These are phyloP conservation scores for Proterorhinus semilunaris DNA, from an alignment of 2,113 vertebrate species.

Conservation along the genomic window DNA sequence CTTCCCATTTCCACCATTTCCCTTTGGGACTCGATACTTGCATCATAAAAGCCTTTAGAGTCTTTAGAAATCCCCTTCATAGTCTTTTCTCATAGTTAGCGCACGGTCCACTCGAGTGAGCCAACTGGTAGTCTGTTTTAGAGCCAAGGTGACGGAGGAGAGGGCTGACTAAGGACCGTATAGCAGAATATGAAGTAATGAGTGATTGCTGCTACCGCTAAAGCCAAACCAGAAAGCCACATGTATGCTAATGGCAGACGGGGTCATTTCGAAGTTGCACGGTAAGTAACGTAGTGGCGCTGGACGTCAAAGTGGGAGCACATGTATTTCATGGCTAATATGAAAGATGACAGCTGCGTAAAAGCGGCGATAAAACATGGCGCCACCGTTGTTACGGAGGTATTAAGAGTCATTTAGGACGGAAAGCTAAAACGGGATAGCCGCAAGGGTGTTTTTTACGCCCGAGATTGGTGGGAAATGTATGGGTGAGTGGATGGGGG, in stretches of 20 bases:
- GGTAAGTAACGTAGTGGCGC: neutral
- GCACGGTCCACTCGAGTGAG: neutral
- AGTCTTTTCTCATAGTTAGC: neutral
- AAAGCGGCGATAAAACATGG: constrained; percentile 5
- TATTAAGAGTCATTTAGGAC: neutral
- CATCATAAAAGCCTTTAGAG: constrained; percentile 25
- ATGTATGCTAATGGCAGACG: constrained; percentile 7
- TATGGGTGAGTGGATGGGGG: too few species aligned
- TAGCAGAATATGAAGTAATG: constrained; percentile 1
- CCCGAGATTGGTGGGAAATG: too few species aligned
- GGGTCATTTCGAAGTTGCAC: neutral
- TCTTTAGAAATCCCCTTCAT: constrained; percentile 17
- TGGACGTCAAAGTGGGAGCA: neutral
- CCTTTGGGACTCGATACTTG: constrained; percentile 18
- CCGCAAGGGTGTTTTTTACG: neutral
- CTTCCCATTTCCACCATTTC: constrained; percentile 4
- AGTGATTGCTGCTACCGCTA: neutral
- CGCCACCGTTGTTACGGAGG: neutral
- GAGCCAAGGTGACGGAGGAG: neutral
- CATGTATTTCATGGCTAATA: neutral
- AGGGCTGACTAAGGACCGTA: constrained; percentile 2
- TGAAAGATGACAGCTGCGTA: neutral
- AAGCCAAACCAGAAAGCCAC: constrained; percentile 7
- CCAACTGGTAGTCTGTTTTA: neutral
- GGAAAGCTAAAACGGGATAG: neutral